A percentile compares a stretch with the other conserved stretches of the same genome.
Evolutionary conservation across 2,113 vertebrate species (phyloP).

Genomic region (Danionella cerebrum): DNA sequence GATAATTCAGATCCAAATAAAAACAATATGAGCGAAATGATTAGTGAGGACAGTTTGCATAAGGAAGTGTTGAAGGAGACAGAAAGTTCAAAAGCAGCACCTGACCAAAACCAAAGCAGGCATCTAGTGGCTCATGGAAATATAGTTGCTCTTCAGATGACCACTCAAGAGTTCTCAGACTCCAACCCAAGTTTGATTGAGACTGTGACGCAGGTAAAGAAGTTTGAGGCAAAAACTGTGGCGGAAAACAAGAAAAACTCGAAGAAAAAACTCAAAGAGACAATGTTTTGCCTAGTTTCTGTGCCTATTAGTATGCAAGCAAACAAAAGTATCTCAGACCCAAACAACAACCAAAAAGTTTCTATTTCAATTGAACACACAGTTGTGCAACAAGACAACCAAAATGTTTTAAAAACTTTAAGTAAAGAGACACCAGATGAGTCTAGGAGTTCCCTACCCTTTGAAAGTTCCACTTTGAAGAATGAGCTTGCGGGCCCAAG

Average conservation of each 20-base stretch:
- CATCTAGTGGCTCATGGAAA: constrained; percentile 66
- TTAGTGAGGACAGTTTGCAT: constrained; percentile 21
- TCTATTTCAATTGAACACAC: constrained; percentile 58
- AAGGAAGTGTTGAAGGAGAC: constrained; percentile 55
- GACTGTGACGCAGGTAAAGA: constrained; percentile 83
- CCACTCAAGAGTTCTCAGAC: constrained; percentile 55
- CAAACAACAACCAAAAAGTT: constrained; percentile 79
- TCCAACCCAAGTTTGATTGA: constrained; percentile 70
- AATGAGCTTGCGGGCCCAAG: constrained; percentile 73
- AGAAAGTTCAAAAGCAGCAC: constrained; percentile 59
- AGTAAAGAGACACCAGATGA: constrained; percentile 75
- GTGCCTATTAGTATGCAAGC: constrained; percentile 81
- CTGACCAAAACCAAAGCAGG: constrained; percentile 71
- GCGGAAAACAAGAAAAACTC: constrained; percentile 70
- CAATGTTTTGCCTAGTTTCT: constrained; percentile 96
- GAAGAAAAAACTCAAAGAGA: constrained; percentile 88
- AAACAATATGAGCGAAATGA: constrained; percentile 31
- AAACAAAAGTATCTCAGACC: constrained; percentile 71
- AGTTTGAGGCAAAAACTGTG: constrained; percentile 78
- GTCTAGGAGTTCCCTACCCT: constrained; percentile 74
- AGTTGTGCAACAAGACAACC: constrained; percentile 68
- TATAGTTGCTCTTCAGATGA: constrained; percentile 39
- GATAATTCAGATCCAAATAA: constrained; percentile 39
- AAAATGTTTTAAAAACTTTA: constrained; percentile 69
- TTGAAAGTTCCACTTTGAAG: constrained; percentile 69